phyloP scores from a whole-genome alignment of 2,113 vertebrate genomes.

The Mesembrinibis cayennensis region DNA sequence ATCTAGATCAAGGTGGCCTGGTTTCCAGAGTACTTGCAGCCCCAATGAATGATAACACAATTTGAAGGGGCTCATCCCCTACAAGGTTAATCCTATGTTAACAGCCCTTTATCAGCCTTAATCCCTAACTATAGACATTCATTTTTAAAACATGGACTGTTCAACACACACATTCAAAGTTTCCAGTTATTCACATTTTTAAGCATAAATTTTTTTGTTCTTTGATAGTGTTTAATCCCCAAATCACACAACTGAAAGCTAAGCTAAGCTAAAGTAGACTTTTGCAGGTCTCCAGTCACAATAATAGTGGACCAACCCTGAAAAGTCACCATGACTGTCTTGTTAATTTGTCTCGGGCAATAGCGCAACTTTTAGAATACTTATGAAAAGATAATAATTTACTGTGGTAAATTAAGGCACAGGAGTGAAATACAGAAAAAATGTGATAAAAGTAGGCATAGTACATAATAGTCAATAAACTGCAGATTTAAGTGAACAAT shows the following conservation, averaged over 20 bases:
- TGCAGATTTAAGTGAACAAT: background rate
- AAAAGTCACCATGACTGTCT: background rate
- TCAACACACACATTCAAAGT: background rate
- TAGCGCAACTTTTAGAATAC: background rate
- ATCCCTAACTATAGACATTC: background rate
- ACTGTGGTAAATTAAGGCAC: background rate
- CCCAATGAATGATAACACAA: background rate
- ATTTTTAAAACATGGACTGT: background rate
- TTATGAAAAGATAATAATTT: background rate
- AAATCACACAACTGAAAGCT: background rate
- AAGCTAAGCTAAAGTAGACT: background rate
- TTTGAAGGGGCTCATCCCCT: background rate
- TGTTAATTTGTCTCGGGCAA: background rate
- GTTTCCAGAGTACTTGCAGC: background rate
- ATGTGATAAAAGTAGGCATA: background rate
- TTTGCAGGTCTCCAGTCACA: background rate
- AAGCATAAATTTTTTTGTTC: background rate
- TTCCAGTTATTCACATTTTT: background rate
- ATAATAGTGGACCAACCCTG: background rate
- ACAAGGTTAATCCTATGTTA: background rate
- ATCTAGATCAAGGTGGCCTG: background rate
- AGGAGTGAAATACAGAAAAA: background rate
- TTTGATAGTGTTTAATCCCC: background rate
- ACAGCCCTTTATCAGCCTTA: background rate
- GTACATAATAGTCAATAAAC: background rate